Evolutionary conservation across 2,888 invertebrate genomes (phyloP).

Genomic region (Catocala fraxini): DNA sequence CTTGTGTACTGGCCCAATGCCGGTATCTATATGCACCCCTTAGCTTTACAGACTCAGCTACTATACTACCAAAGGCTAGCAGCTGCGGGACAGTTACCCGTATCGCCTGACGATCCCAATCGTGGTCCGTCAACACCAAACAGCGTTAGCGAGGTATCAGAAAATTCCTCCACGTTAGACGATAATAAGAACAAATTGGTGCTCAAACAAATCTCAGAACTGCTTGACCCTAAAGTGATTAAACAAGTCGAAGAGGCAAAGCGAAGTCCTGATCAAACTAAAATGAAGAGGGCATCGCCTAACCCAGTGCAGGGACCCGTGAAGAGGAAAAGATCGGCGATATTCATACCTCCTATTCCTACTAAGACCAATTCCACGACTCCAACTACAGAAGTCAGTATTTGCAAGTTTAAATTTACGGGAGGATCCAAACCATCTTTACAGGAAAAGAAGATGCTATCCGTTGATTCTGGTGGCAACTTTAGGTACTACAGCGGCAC

Average conservation of each 20-base stretch:
- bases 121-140: slow-evolving; percentile 69
- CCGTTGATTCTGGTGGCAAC: slow-evolving; percentile 96
- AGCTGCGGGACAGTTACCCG: slow-evolving; percentile 81
- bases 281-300: slow-evolving; percentile 80
- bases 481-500: slow-evolving; percentile 96
- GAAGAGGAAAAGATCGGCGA: slow-evolving; percentile 93
- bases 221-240: slow-evolving; percentile 81
- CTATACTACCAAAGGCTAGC: slow-evolving; percentile 92
- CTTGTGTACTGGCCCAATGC: slow-evolving; percentile 90
- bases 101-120: slow-evolving; percentile 68
- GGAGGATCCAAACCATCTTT: slow-evolving; percentile 96
- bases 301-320: slow-evolving; percentile 79
- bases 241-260: slow-evolving; percentile 73
- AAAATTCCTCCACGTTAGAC: slow-evolving; percentile 74
- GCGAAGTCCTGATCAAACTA: slow-evolving; percentile 68
- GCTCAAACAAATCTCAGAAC: slow-evolving; percentile 81
- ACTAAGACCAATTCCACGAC: slow-evolving; percentile 91
- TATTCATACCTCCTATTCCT: slow-evolving; percentile 94
- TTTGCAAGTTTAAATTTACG: slow-evolving; percentile 97
- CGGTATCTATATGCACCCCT: slow-evolving; percentile 91
- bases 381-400: slow-evolving; percentile 95
- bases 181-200: slow-evolving; percentile 78
- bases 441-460: slow-evolving; percentile 97
- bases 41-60: slow-evolving; percentile 91
- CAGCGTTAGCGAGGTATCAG: slow-evolving; percentile 65